Evolutionary conservation across 2,113 vertebrate genomes (phyloP).

Genomic region (Siniperca chuatsi): DNA sequence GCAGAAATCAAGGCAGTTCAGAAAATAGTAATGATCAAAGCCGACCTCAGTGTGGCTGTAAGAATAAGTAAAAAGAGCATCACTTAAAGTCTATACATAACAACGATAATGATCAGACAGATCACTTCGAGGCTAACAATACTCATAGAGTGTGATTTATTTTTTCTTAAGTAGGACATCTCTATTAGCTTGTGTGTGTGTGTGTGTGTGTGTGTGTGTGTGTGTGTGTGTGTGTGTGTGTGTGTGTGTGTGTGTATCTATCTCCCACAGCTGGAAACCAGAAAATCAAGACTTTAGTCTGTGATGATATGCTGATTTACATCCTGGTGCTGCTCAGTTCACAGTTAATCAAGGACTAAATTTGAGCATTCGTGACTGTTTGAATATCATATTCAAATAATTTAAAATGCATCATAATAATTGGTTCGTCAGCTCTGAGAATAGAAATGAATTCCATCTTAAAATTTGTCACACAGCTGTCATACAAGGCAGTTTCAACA

Average conservation of each 20-base stretch:
- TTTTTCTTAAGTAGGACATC: conserved; percentile 31
- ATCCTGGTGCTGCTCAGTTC: conserved; percentile 32
- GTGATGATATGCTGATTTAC: conserved; percentile 50
- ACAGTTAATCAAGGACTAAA: conserved; percentile 52
- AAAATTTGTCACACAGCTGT: background rate
- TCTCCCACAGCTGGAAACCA: conserved; percentile 51
- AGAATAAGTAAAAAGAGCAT: conserved; percentile 19
- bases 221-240: conserved; percentile 5
- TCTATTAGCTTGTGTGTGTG: background rate
- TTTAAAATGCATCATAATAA: conserved; percentile 37
- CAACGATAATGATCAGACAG: conserved; percentile 30
- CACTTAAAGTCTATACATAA: conserved; percentile 25
- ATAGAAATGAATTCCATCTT: conserved; percentile 8
- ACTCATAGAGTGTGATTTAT: background rate
- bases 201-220: background rate
- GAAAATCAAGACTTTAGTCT: conserved; percentile 43
- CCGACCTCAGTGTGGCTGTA: conserved; percentile 6
- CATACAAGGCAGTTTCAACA: background rate
- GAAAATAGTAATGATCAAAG: conserved; percentile 46
- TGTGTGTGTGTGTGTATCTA: conserved; percentile 3
- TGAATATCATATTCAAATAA: conserved; percentile 44
- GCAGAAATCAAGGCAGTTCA: conserved; percentile 37
- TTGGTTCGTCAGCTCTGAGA: conserved; percentile 1
- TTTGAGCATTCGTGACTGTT: conserved; percentile 47
- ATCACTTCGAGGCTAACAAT: conserved; percentile 45